Percentiles rank a stretch among this genome's conserved stretches.
phyloP scores from a whole-genome alignment of 2,113 vertebrate species.

The Calyptomena viridis region DNA sequence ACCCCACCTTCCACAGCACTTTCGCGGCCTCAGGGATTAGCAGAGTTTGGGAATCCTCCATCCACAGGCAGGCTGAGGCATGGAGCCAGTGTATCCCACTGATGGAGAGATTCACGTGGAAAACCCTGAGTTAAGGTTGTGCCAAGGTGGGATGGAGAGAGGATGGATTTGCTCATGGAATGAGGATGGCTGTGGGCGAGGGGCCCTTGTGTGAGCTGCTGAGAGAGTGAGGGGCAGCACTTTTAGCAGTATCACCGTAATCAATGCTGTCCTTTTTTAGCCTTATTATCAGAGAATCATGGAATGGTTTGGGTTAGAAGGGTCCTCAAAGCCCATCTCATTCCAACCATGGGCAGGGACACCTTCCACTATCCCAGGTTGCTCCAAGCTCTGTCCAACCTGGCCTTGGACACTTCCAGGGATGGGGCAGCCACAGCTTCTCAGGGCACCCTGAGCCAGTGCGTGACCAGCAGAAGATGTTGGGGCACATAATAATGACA shows the following conservation, averaged over 20 bases:
- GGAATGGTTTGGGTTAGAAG: neutral
- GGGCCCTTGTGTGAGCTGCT: neutral
- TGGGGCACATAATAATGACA: accelerated
- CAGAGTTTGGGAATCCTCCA: neutral
- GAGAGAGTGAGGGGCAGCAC: accelerated
- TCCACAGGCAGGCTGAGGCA: neutral
- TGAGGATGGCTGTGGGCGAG: accelerated
- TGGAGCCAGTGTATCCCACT: accelerated
- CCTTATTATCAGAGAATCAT: neutral
- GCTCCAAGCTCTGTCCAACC: neutral
- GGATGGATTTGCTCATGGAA: neutral
- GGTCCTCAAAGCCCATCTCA: too few relatives aligned
- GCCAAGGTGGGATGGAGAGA: neutral
- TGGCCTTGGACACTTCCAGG: neutral
- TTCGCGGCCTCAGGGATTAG: neutral
- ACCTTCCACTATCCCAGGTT: neutral
- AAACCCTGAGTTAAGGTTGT: accelerated
- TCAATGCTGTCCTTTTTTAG: accelerated
- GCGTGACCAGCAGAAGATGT: neutral
- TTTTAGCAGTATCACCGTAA: neutral
- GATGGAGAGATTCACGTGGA: accelerated
- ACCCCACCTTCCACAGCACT: accelerated
- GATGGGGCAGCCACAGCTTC: neutral
- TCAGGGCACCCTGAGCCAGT: neutral
- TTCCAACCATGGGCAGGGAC: neutral